phyloP scores from a whole-genome alignment of 2,797 vertebrate genomes.

The Loris lydekkerianus region DNA sequence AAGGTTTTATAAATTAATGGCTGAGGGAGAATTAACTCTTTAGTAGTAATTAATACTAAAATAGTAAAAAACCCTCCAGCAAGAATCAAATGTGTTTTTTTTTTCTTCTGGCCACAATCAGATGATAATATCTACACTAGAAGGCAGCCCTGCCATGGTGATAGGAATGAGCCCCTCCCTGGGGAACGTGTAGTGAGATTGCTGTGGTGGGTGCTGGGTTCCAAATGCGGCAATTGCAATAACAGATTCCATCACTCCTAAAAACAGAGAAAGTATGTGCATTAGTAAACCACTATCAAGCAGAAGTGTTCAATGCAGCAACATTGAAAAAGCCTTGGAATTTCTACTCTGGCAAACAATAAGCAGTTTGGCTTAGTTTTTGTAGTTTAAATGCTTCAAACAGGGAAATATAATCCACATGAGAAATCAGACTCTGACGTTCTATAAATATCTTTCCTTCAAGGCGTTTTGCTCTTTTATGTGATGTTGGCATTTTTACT shows the following conservation, averaged over 20 bases:
- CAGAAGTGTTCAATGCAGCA: not conserved
- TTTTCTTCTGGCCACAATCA: not conserved
- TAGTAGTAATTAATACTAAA: not conserved
- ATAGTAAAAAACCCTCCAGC: not conserved
- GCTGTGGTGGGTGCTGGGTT: not conserved
- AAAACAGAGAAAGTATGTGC: not conserved
- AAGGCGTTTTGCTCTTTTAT: not conserved
- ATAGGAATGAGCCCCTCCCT: rapidly evolving
- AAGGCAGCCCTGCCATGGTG: rapidly evolving
- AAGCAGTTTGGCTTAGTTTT: constrained; percentile 25
- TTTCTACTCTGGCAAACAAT: not conserved
- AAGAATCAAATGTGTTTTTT: not conserved
- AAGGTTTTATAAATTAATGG: not conserved
- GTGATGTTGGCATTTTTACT: not conserved
- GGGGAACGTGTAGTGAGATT: not conserved
- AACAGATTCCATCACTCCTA: not conserved
- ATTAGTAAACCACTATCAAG: not conserved
- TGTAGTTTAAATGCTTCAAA: constrained; percentile 34
- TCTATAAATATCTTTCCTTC: not conserved
- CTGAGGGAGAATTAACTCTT: not conserved
- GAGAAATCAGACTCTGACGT: not conserved
- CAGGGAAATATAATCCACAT: not conserved
- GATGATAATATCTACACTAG: not conserved
- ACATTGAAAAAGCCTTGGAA: not conserved
- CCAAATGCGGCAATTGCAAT: not conserved